Evolutionary conservation across 2,113 vertebrate species (phyloP).

Genomic region (Zapornia atra): DNA sequence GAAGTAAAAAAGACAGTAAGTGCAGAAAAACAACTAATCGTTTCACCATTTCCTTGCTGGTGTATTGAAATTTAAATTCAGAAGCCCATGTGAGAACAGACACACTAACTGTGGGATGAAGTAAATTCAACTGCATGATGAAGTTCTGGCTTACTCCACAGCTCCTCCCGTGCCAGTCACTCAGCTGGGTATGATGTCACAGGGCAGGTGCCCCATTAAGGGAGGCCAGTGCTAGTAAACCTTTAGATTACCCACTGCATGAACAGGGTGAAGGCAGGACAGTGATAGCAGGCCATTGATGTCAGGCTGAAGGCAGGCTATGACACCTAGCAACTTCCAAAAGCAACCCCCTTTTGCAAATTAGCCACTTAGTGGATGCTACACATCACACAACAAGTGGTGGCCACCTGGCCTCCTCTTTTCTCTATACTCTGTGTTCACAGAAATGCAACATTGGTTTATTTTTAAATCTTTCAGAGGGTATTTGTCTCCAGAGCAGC

Average conservation of each 20-base stretch:
- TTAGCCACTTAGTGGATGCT: background rate
- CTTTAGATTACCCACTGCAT: background rate
- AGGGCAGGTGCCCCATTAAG: background rate
- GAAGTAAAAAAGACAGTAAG: background rate
- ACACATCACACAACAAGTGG: background rate
- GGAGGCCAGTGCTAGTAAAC: background rate
- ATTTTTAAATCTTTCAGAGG: background rate
- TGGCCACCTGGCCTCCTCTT: background rate
- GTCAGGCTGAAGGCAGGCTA: no score
- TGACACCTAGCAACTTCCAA: background rate
- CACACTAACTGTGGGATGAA: accelerated
- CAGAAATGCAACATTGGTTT: background rate
- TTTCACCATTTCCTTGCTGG: background rate
- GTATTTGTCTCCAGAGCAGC: background rate
- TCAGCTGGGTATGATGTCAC: background rate
- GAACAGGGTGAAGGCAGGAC: background rate
- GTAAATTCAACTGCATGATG: background rate
- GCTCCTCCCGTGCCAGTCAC: background rate
- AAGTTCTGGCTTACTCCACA: background rate
- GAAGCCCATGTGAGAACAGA: background rate
- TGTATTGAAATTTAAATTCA: background rate
- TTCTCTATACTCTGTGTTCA: background rate
- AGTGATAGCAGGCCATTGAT: background rate
- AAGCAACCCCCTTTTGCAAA: background rate
- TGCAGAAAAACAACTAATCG: background rate